Evolutionary conservation across 2,113 vertebrate species (phyloP).

Genomic region (Mustelus asterias): DNA sequence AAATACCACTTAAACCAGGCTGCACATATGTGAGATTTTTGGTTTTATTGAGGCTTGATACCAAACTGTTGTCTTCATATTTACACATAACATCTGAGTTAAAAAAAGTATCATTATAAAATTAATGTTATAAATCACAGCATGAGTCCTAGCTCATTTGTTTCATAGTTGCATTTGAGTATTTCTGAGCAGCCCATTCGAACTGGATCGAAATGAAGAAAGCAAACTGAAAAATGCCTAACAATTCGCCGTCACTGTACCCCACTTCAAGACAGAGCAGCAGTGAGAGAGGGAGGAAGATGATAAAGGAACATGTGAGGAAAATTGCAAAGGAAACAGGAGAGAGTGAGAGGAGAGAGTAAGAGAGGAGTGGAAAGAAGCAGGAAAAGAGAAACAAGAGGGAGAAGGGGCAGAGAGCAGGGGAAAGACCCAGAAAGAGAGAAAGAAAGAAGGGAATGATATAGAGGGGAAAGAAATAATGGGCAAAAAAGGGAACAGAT

Average conservation of each 20-base stretch:
- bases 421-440: not conserved
- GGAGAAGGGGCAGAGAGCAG: not conserved
- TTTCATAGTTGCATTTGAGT: not conserved
- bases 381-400: not conserved
- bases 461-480: not conserved
- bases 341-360: too few species aligned
- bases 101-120: slow-evolving; percentile 34
- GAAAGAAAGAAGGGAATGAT: not conserved
- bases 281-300: not conserved
- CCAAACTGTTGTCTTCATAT: slow-evolving; percentile 23
- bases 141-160: slow-evolving; percentile 29
- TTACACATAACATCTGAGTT: slow-evolving; percentile 28
- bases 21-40: not conserved
- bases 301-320: not conserved
- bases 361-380: not conserved
- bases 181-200: not conserved
- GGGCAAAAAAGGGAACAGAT: not conserved
- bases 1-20: not conserved
- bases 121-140: slow-evolving; percentile 27
- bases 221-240: not conserved
- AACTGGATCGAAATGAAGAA: not conserved
- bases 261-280: not conserved
- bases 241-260: not conserved
- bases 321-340: not conserved
- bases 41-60: slow-evolving; percentile 31